Percentiles rank a stretch among this genome's conserved stretches.
Conservation (phyloP, 2,113 vertebrate species). For the Myotis brandtii region DNA sequence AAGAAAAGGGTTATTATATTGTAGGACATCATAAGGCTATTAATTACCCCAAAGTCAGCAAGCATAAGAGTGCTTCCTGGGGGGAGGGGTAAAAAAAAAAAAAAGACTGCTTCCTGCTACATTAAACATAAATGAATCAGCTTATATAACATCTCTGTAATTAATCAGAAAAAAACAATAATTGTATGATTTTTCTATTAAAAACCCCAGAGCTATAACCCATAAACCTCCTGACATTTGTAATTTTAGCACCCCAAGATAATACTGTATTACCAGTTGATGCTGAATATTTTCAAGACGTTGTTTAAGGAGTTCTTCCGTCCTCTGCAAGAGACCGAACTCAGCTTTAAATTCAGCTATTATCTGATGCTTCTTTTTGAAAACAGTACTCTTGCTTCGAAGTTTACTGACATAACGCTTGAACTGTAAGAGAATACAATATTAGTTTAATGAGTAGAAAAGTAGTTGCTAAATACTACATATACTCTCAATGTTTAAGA, state of each 20-base stretch:
- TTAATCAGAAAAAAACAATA: conserved; percentile 66
- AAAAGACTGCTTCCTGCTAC: conserved; percentile 22
- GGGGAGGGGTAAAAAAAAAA: no score
- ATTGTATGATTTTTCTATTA: conserved; percentile 41
- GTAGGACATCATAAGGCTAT: neutral
- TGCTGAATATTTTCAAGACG: conserved; percentile 90
- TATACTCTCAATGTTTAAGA: neutral
- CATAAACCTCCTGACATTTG: neutral
- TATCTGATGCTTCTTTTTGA: conserved; percentile 94
- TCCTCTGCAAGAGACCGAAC: conserved; percentile 95
- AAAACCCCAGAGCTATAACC: conserved; percentile 50
- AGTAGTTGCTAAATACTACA: neutral
- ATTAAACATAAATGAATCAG: conserved; percentile 58
- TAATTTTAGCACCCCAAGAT: neutral
- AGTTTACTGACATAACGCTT: conserved; percentile 95
- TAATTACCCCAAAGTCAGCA: conserved; percentile 43
- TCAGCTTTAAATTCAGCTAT: conserved; percentile 93
- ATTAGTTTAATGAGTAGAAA: neutral
- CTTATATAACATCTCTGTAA: conserved; percentile 34
- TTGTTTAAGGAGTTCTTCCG: conserved; percentile 94
- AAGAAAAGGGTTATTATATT: neutral
- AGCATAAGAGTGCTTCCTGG: neutral
- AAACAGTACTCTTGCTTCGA: conserved; percentile 92
- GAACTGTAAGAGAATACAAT: conserved; percentile 86
- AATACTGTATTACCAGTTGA: conserved; percentile 90